Percentiles rank a stretch among this genome's conserved stretches.
These are phyloP conservation scores for Lycophotia porphyrea DNA, from an alignment of 2,888 invertebrate genomes.

Conservation along the genomic window DNA sequence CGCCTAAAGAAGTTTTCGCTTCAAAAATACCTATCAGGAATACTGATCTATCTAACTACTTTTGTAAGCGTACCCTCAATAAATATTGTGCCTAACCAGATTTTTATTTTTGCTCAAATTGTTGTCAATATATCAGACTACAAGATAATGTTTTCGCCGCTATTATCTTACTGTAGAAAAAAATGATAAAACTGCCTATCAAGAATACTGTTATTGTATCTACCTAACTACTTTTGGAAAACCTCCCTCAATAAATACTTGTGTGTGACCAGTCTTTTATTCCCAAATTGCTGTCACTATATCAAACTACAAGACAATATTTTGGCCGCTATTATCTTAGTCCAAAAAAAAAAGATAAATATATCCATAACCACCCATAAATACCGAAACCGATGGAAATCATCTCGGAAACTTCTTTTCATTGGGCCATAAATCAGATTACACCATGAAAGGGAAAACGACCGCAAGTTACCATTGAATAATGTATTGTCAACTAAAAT, in stretches of 20 bases:
- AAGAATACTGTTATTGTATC: background rate
- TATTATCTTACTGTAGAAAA: too few relatives aligned
- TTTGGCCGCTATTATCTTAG: constrained; percentile 1
- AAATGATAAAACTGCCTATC: background rate
- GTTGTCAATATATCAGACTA: too few relatives aligned
- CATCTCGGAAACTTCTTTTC: constrained; percentile 47
- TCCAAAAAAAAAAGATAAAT: constrained; percentile 25
- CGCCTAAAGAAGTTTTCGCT: too few relatives aligned
- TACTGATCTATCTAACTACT: too few relatives aligned
- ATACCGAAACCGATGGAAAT: constrained; percentile 52
- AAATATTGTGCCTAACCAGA: too few relatives aligned
- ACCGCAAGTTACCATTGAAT: constrained; percentile 46
- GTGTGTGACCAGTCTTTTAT: background rate
- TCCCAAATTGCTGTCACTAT: background rate
- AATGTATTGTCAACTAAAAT: constrained; percentile 57
- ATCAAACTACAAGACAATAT: constrained; percentile 3
- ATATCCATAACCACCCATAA: constrained; percentile 48
- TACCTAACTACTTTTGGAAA: background rate
- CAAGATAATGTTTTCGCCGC: too few relatives aligned
- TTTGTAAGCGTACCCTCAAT: too few relatives aligned
- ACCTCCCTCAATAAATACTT: background rate
- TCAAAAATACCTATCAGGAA: too few relatives aligned
- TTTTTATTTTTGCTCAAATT: too few relatives aligned
- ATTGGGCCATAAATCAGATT: constrained; percentile 58
- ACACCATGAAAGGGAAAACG: constrained; percentile 47